These are phyloP conservation scores for Cybosia mesomella DNA, from an alignment of 2,888 invertebrate genomes.

Conservation along the genomic window DNA sequence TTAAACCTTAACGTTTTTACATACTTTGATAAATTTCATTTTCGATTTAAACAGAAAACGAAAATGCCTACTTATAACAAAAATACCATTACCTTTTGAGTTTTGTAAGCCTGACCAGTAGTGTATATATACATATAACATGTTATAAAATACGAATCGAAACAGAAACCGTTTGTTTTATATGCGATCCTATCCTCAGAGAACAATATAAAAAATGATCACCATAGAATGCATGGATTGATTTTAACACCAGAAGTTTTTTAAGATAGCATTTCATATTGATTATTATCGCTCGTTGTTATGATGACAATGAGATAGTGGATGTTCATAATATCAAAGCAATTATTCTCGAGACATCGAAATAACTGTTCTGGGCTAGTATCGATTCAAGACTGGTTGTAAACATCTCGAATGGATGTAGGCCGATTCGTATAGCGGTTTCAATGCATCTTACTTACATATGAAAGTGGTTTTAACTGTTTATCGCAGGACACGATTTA, in stretches of 20 bases:
- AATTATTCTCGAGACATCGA: constrained; percentile 32
- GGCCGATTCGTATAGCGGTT: constrained; percentile 63
- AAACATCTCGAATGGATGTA: constrained; percentile 53
- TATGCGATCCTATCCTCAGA: not conserved
- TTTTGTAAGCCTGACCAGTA: no score
- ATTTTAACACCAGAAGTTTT: not conserved
- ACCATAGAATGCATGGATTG: not conserved
- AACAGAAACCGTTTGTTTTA: not conserved
- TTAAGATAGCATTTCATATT: not conserved
- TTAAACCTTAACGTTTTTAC: no score
- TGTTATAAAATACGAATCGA: not conserved
- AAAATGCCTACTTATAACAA: no score
- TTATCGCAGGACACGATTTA: constrained; percentile 42
- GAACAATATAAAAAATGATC: not conserved
- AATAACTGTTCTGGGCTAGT: constrained; percentile 49
- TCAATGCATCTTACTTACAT: constrained; percentile 51
- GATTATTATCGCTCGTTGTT: not conserved
- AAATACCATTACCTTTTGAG: no score
- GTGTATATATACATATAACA: not conserved
- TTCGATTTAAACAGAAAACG: no score
- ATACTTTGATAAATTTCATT: no score
- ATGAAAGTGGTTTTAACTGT: constrained; percentile 48
- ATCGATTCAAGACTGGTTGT: constrained; percentile 51
- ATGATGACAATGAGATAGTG: not conserved
- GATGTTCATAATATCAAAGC: constrained; percentile 28